Evolutionary conservation across 2,888 invertebrate genomes (phyloP), one percentile per base, ranked within the genome.

Genomic region (Chrysodeixis includens): DNA sequence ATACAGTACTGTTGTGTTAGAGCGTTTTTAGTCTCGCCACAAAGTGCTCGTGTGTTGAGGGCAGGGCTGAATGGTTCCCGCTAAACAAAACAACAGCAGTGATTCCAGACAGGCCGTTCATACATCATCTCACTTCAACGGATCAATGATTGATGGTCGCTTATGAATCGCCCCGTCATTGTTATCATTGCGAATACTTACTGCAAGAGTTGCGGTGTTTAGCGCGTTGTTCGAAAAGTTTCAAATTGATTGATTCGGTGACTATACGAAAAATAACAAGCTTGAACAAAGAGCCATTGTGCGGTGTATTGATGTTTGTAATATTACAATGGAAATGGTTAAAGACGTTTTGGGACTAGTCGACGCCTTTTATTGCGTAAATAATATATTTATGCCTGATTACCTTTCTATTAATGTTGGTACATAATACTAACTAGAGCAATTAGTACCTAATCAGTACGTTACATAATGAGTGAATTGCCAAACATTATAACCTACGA

Each of bases 101-200:
- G 82, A 84, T 86, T 84, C 78, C 71, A 77, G 74, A 75, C 79
- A 71, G 71, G 76, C 63, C 74, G 72, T 78, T 76, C 84, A 83
- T 86, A 84, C 77, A 86, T 87, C 87, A 86, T 85, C 81, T 78
- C 76, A 77, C 72, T 76, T 77, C 78, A 77, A 51, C 79, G 71
- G 66, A 60, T 60, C 74, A 69, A 79, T 84, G 87, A 86, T 86
- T 86, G 87, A 87, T 87, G 79, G 57, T 65, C 54, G 76, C 75
- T 56, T 66, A 59, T 72, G 78, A 84, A 83, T 83, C 75, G 81
- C 74, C 77, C 51, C 76, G 84, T 86, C 86, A 86, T 86, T 86
- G 86, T 85, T 86, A 81, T 85, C 79, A 81, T 78, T 78, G 65
- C 52, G 62, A 22, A 46, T 66, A 66, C 71, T 62, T 57, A 20